Base-by-base conservation (phyloP, 30 jellyfish, hydroid and myxozoan genomes). In the Catostylus mosaicus region DNA sequence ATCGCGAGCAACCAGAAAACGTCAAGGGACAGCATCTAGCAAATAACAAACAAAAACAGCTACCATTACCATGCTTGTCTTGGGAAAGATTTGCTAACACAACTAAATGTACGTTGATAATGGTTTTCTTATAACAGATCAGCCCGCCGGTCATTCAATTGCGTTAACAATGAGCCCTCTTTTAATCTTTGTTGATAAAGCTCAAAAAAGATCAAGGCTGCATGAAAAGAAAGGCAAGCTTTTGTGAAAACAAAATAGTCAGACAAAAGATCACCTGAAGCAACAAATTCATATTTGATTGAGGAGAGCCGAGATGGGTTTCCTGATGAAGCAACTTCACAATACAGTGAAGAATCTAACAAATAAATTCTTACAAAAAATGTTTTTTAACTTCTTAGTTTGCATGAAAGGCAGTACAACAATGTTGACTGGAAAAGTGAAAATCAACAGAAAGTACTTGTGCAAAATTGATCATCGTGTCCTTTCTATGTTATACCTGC, bases 261-360 rank as follows among this genome's bases (percentile, higher is more conserved):
- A 51, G 74, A 74, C 85, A 74, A 74, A 74, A 43, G 85, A 74
- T 20, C 74, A 74, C 85, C 74, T 38, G 85, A 74, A 59, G 73
- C 75, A 54, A n/a, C 33, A 65, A 23, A 68, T 68, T 68, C 38
- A 23, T 11, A 48, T 16, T 48, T 48, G 14, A 48, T 16, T 4
- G 63, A 48, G 63, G 4, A 4, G 1, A 48, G 23, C 3, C 23
- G 24, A 23, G 14, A 16, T 16, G 23, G 3, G 24, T 6, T 3
- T 16, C 24, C 63, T 16, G 20, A 48, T 48, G 23, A 4, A 4
- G 20, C 14, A 2, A 16, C 63, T 9, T 6, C n/a, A n/a, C n/a
- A n/a, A n/a, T n/a, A n/a, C n/a, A n/a, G n/a, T n/a, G n/a, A n/a
- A n/a, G n/a, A n/a, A n/a, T n/a, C n/a, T n/a, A n/a, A n/a, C n/a